Conservation (phyloP, 2,888 invertebrate genomes). For the Trissoscelio sp. region DNA sequence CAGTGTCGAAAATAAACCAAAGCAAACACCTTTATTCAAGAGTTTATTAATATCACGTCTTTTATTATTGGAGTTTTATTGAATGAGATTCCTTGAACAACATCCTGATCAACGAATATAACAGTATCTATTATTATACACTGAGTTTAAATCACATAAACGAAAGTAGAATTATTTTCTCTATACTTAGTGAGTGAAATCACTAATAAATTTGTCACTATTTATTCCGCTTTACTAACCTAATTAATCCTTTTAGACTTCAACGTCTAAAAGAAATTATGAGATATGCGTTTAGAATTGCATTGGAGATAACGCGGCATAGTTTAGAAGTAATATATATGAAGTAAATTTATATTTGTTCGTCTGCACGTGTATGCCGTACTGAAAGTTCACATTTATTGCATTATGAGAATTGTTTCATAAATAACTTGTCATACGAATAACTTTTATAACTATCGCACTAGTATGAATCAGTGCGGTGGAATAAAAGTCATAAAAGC, state of each 20-base stretch:
- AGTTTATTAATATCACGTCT: not conserved
- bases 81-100: too few relatives aligned
- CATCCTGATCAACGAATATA: too few relatives aligned
- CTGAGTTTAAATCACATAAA: too few relatives aligned
- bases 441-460: not conserved
- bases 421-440: slow-evolving; percentile 4
- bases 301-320: not conserved
- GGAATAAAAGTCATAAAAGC: not conserved
- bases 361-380: not conserved
- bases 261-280: not conserved
- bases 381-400: not conserved
- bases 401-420: slow-evolving; percentile 7
- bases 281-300: not conserved
- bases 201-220: not conserved
- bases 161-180: not conserved
- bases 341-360: slow-evolving; percentile 2
- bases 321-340: not conserved
- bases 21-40: not conserved
- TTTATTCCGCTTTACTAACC: not conserved
- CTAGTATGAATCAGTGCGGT: not conserved
- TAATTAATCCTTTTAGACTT: not conserved
- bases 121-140: too few relatives aligned
- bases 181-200: not conserved
- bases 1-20: not conserved
- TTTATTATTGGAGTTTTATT: not conserved